Evolutionary conservation across 2,113 vertebrate species (phyloP), one percentile per base, ranked within the genome.

Genomic region (Trochalopteron elliotii): DNA sequence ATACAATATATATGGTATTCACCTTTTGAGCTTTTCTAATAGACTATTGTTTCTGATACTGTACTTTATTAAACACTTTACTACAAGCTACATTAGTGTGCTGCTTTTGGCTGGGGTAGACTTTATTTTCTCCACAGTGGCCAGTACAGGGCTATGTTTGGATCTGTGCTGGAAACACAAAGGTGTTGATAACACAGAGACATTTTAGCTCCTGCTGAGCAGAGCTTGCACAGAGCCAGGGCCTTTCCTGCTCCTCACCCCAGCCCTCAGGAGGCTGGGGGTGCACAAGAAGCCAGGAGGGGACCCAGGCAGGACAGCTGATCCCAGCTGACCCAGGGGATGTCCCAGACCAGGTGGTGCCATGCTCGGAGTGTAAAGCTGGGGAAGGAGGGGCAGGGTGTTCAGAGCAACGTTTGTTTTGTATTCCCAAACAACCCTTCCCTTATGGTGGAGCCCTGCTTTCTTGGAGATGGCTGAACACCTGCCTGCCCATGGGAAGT

Each of bases 61-160:
- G 88, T 95, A 94, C 92, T 97, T 96, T 96, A 97, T 97, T 97
- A 97, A 97, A 97, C 93, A 96, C 92, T 97, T 97, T 95, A 92
- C 93, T 96, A 97, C 96, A 97, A 96, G 94, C 93, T 87, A 90
- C 63, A 89, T 78, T 70, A 50, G 55, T 63, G 69, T 92, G 55
- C 49, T 87, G 77, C 49, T 92, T 76, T 87, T 81, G 83, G 76
- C 49, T 69, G 69, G 69, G 20, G 24, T 50, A 69, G 63, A 35
- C 15, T 61, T 68, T 37, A 5, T 87, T 81, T 77, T 69, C 76
- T 81, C 17, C 55, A 22, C 24, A 75, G 47, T 16, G 44, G 23
- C 61, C 37, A 56, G 2, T 39, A 30, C 1, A 59, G 31, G 12
- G 21, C 59, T 63, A 0, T 33, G 28, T 81, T 69, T 19, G 37